Evolutionary conservation across 2,113 vertebrate genomes (phyloP).

Genomic region (Thunnus maccoyii): DNA sequence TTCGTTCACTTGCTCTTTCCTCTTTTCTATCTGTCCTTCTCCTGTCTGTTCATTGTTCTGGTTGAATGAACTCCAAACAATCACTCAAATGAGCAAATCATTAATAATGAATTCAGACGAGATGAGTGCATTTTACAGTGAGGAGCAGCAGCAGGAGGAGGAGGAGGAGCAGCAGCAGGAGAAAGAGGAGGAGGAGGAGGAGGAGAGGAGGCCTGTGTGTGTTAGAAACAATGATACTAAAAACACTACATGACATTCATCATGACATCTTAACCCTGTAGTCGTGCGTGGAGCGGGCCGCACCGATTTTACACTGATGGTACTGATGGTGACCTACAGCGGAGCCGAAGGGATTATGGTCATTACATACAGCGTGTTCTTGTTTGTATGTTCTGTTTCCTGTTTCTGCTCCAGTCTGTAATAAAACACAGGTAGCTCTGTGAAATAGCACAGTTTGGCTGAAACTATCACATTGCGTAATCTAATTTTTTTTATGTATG

Average conservation of each 20-base stretch:
- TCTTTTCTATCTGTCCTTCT: constrained; percentile 21
- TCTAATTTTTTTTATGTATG: not conserved
- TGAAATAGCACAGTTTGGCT: not conserved
- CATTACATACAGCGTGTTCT: not conserved
- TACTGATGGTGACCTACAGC: not conserved
- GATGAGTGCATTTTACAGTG: constrained; percentile 34
- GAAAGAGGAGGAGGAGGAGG: not conserved
- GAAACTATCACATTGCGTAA: not conserved
- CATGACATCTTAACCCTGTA: not conserved
- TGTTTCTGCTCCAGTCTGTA: not conserved
- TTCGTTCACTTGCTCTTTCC: not conserved
- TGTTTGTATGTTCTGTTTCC: not conserved
- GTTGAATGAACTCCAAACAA: constrained; percentile 39
- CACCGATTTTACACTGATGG: not conserved
- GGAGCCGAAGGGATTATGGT: not conserved
- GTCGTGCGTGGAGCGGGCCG: not conserved
- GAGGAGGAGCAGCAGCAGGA: not conserved
- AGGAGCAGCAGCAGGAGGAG: not conserved
- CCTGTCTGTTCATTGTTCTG: constrained; percentile 39
- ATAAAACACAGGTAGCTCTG: not conserved
- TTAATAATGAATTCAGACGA: constrained; percentile 52
- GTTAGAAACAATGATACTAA: not conserved
- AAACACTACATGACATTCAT: not conserved
- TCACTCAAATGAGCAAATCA: constrained; percentile 49
- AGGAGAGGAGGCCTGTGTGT: not conserved